Evolutionary conservation across 2,888 invertebrate genomes (phyloP).

Genomic region (Nemurella pictetii): DNA sequence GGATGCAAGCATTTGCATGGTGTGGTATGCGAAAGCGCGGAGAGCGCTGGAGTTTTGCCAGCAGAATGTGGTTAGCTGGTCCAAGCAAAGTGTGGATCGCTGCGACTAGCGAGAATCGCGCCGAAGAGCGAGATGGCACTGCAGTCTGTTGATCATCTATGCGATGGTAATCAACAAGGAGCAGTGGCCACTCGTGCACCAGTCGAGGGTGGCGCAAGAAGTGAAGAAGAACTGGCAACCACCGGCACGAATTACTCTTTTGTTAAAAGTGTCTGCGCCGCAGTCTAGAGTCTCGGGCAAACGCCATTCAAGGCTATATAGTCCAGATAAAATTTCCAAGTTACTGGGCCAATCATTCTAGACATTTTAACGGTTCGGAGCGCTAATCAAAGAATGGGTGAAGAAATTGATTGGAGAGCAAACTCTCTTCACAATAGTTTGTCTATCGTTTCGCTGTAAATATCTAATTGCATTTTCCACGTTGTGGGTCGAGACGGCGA

Average conservation of each 20-base stretch:
- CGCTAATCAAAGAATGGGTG: not conserved
- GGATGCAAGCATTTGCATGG: too few relatives aligned
- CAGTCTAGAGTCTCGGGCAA: not conserved
- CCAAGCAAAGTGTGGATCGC: not conserved
- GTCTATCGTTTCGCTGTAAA: not conserved
- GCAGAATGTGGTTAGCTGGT: not conserved
- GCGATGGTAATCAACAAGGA: not conserved
- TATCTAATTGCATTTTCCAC: not conserved
- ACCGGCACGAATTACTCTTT: constrained; percentile 15
- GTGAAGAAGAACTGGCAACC: not conserved
- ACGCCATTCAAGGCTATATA: constrained; percentile 9
- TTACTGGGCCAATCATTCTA: constrained; percentile 17
- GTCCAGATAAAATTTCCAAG: not conserved
- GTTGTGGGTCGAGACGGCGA: not conserved
- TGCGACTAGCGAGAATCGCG: not conserved
- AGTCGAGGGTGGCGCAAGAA: not conserved
- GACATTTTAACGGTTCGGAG: constrained; percentile 6
- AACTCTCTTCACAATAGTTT: not conserved
- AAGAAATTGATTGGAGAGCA: constrained; percentile 15
- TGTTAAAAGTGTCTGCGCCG: not conserved
- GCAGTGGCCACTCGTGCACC: not conserved
- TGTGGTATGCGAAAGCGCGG: too few relatives aligned
- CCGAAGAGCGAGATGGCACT: not conserved
- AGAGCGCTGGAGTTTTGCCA: not conserved
- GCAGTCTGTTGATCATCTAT: not conserved